Evolutionary conservation across 1,140 invertebrate genomes (phyloP).

Genomic region (Drosophila neocordata): DNA sequence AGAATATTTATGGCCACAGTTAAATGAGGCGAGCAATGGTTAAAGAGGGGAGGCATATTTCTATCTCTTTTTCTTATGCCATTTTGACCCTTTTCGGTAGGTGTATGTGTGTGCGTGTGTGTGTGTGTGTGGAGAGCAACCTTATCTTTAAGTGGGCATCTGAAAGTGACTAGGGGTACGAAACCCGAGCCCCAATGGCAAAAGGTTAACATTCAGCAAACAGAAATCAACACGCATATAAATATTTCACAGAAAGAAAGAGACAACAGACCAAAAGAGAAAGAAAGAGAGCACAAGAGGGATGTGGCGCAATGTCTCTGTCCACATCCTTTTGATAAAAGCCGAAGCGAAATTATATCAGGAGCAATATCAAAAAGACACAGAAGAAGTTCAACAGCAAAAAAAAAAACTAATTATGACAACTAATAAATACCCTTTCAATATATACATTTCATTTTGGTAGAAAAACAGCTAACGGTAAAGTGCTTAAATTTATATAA

Average conservation of each 20-base stretch:
- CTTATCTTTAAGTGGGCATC: slow-evolving; percentile 66
- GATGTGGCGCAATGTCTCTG: neutral
- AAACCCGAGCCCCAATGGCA: slow-evolving; percentile 14
- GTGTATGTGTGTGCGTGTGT: neutral
- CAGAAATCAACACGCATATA: slow-evolving; percentile 80
- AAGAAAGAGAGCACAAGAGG: neutral
- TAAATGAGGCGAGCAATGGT: slow-evolving; percentile 70
- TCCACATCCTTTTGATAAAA: slow-evolving; percentile 66
- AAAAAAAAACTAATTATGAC: neutral
- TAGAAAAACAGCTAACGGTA: too few species aligned
- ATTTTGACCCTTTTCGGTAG: slow-evolving; percentile 61
- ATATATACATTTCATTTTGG: neutral
- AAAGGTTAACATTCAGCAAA: slow-evolving; percentile 77
- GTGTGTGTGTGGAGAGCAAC: slow-evolving; percentile 15
- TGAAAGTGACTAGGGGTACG: slow-evolving; percentile 9
- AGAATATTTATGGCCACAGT: slow-evolving; percentile 74
- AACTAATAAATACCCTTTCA: neutral
- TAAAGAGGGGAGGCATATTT: slow-evolving; percentile 3
- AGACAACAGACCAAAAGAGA: neutral
- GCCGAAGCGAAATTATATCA: slow-evolving; percentile 49
- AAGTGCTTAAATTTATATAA: too few species aligned
- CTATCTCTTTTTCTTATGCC: neutral
- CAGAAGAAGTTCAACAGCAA: neutral
- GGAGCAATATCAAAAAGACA: neutral
- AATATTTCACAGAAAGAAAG: slow-evolving; percentile 55